phyloP scores from a whole-genome alignment of 2,797 vertebrate genomes.

The Spizella passerina region DNA sequence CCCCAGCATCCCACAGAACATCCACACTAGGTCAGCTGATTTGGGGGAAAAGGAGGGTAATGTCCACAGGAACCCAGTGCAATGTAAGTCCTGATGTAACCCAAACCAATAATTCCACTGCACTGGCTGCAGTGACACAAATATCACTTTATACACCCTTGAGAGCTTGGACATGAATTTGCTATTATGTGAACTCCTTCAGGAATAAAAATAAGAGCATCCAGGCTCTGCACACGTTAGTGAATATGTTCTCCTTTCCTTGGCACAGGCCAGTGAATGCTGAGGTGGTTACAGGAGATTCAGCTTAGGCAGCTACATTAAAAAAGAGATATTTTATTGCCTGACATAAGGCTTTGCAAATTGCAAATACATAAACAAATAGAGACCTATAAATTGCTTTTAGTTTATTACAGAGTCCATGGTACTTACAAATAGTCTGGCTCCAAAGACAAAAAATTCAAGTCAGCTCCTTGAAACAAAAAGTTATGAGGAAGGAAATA shows the following conservation, averaged over 20 bases:
- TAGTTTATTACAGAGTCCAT: neutral
- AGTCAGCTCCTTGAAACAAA: constrained; percentile 23
- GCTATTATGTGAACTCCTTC: neutral
- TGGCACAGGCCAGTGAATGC: neutral
- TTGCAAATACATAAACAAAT: constrained; percentile 24
- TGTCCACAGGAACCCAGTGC: neutral
- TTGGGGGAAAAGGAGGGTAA: neutral
- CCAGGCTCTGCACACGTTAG: neutral
- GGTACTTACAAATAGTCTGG: constrained; percentile 26
- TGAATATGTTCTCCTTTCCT: neutral
- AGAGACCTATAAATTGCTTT: neutral
- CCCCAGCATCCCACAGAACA: neutral
- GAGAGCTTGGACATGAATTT: constrained; percentile 16
- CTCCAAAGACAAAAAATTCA: neutral
- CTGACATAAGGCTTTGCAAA: neutral
- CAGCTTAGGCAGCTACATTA: neutral
- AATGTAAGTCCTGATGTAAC: neutral
- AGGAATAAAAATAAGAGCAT: neutral
- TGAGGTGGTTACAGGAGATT: neutral
- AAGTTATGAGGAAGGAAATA: constrained; percentile 7
- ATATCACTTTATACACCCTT: neutral
- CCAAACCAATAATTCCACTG: neutral
- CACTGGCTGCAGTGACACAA: neutral
- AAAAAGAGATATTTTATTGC: neutral
- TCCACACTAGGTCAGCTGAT: neutral